phyloP scores from a whole-genome alignment of 2,888 invertebrate species.

The Copidosoma aretas region DNA sequence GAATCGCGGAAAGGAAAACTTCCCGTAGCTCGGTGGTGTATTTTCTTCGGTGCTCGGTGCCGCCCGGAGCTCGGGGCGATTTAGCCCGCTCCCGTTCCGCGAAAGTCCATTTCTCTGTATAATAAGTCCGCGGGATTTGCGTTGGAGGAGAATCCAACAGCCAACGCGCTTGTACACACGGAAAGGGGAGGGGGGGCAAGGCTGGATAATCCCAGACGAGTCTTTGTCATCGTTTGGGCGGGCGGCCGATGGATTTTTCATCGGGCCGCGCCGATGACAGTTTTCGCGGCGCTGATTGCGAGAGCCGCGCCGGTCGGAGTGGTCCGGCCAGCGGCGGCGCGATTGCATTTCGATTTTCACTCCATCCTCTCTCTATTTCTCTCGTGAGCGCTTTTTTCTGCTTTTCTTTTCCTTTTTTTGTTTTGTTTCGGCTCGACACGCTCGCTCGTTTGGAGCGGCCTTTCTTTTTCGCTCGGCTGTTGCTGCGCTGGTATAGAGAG shows the following conservation, averaged over 20 bases:
- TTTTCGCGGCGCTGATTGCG: slow-evolving; percentile 38
- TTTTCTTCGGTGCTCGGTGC: no score
- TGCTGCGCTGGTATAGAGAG: no score
- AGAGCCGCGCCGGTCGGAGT: slow-evolving; percentile 14
- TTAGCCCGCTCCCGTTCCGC: no score
- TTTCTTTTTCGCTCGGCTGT: neutral
- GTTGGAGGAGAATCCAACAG: no score
- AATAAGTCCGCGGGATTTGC: no score
- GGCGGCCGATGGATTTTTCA: slow-evolving; percentile 32
- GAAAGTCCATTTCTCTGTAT: no score
- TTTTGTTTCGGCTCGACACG: no score
- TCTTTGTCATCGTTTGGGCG: slow-evolving; percentile 31
- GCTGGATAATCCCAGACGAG: slow-evolving; percentile 26
- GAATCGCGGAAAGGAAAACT: no score
- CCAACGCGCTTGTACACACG: no score
- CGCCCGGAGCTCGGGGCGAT: no score
- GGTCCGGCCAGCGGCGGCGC: slow-evolving; percentile 14
- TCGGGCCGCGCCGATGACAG: slow-evolving; percentile 32
- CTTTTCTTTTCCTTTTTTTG: neutral
- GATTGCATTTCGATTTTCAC: slow-evolving; percentile 38
- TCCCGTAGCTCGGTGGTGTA: no score
- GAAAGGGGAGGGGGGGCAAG: neutral
- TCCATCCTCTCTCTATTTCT: neutral
- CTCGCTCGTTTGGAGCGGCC: neutral
- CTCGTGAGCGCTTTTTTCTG: slow-evolving; percentile 3